phyloP scores from a whole-genome alignment of 2,113 vertebrate genomes.

The Gnathonemus echidnorhynchus region DNA sequence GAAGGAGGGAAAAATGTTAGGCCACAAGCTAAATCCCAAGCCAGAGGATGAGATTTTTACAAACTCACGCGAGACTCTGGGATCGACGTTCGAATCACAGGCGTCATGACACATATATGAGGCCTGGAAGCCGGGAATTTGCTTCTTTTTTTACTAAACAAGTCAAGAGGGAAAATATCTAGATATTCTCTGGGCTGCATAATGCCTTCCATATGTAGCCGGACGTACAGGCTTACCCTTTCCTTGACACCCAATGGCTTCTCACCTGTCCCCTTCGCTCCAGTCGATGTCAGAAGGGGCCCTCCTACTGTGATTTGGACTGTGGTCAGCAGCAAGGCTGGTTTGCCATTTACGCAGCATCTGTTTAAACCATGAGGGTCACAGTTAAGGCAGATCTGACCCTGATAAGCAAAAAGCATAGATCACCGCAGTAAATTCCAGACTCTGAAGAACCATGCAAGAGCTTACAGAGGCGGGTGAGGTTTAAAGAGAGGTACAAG shows the following conservation, averaged over 20 bases:
- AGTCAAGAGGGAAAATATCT: not conserved
- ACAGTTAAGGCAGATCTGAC: not conserved
- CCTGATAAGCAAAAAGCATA: not conserved
- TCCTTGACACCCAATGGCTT: not conserved
- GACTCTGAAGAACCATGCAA: not conserved
- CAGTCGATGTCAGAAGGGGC: not conserved
- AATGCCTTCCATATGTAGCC: not conserved
- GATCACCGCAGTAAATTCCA: not conserved
- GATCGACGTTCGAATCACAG: not conserved
- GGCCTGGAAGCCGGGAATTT: not conserved
- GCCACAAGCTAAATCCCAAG: not conserved
- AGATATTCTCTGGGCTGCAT: not conserved
- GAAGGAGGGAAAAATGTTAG: not conserved
- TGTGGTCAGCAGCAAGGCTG: not conserved
- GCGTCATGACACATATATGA: not conserved
- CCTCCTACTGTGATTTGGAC: not conserved
- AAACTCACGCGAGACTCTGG: not conserved
- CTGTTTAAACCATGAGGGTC: slow-evolving; percentile 6
- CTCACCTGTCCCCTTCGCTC: slow-evolving; percentile 2
- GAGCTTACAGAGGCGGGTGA: not conserved
- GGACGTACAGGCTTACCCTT: not conserved
- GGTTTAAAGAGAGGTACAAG: not conserved
- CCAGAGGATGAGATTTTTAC: not conserved
- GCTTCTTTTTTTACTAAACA: not conserved
- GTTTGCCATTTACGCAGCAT: not conserved